phyloP scores from a whole-genome alignment of 2,797 vertebrate species.

The Takifugu ocellatus region DNA sequence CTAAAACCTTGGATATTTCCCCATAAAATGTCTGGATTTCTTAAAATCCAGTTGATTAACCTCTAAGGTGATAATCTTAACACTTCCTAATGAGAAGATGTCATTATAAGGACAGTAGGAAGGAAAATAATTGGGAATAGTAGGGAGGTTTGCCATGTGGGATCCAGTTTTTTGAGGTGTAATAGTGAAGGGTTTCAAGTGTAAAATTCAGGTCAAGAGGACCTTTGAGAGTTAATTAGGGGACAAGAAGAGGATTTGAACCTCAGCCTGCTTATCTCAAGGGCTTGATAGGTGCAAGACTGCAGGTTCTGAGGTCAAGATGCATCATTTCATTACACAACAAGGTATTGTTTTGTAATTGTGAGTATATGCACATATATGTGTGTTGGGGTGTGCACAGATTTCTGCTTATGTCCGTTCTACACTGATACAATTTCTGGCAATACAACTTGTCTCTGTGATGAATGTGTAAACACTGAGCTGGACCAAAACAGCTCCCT shows the following conservation, averaged over 20 bases:
- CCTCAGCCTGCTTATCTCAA: conserved; percentile 36
- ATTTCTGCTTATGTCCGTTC: conserved; percentile 12
- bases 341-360: not conserved
- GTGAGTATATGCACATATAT: not conserved
- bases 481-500: conserved; percentile 48
- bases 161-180: conserved; percentile 8
- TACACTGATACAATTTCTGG: conserved; percentile 37
- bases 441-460: conserved; percentile 50
- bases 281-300: conserved; percentile 20
- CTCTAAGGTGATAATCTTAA: too few relatives aligned
- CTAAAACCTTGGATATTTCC: too few relatives aligned
- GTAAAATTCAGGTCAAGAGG: conserved; percentile 42
- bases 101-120: too few relatives aligned
- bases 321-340: conserved; percentile 13
- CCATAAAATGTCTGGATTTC: too few relatives aligned
- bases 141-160: conserved; percentile 1
- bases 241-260: conserved; percentile 49
- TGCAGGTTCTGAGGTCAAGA: conserved; percentile 37
- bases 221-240: conserved; percentile 50
- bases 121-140: not conserved
- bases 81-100: too few relatives aligned
- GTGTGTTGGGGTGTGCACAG: not conserved
- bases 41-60: too few relatives aligned
- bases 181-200: conserved; percentile 31
- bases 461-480: conserved; percentile 66